These are phyloP conservation scores for Pomatostomus ruficeps DNA, from an alignment of 2,113 vertebrate genomes.

Conservation along the genomic window DNA sequence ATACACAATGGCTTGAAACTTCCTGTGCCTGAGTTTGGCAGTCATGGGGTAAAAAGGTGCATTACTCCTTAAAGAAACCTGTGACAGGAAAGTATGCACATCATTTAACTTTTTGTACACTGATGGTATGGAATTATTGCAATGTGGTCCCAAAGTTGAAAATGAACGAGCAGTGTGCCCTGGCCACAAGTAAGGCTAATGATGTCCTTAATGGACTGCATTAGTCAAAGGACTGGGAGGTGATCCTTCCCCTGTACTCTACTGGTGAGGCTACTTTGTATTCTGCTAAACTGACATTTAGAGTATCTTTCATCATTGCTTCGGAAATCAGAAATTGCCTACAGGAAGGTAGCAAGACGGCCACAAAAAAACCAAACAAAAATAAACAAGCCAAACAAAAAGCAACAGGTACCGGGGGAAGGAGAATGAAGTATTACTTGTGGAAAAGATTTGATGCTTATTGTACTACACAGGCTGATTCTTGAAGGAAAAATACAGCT, in stretches of 20 bases:
- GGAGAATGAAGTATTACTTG: not conserved
- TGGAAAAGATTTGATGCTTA: not conserved
- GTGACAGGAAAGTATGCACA: not conserved
- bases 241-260: not conserved
- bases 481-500: not conserved
- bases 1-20: not conserved
- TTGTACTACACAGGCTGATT: not conserved
- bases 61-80: not conserved
- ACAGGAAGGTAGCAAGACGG: not conserved
- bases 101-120: not conserved
- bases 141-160: not conserved
- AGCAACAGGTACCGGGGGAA: not conserved
- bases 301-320: not conserved
- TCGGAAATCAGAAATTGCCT: not conserved
- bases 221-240: not conserved
- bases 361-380: not conserved
- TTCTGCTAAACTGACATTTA: not conserved
- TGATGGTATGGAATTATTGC: accelerated
- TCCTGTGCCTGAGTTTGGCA: not conserved
- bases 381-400: not conserved
- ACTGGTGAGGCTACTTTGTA: not conserved
- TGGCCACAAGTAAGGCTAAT: not conserved
- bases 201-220: not conserved
- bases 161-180: not conserved
- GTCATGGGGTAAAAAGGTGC: not conserved